Evolutionary conservation across 1,140 invertebrate genomes (phyloP), one percentile per base, ranked within the genome.

Genomic region (Microplitis demolitor): DNA sequence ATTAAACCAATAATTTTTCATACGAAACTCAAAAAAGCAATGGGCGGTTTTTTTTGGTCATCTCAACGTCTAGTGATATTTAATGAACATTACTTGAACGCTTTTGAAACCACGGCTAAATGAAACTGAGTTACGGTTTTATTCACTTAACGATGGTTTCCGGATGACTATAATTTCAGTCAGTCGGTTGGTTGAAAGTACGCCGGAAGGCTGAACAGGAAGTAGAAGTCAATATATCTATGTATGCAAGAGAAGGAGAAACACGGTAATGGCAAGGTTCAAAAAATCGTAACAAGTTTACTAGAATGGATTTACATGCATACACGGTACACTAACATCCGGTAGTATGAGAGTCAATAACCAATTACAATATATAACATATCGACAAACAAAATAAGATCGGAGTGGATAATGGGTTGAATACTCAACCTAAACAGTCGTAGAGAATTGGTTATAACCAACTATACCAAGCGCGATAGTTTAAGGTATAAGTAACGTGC

Each of bases 91-190:
- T 50, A 6, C 1, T 50, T 50, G 45, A 9, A 50, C 1, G 0
- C 45, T 50, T 2, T 50, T 39, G 37, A 64, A 71, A 71, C 51
- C 61, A 35, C 60, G 37, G 11, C 61, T 2, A 45, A 37, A 33
- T 3, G 4, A 54, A 56, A 13, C 34, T 71, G 54, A 50, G 63
- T 71, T 33, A 71, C 45, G 64, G 51, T 73, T 76, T 72, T 68
- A 72, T 76, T 69, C 39, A 66, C 69, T 72, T 73, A 73, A 50
- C 51, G 58, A 66, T n/a, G 56, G 45, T 51, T 76, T 58, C 64
- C 54, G 69, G 69, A 53, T 33, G 61, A 1, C 1, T n/a, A 45
- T 14, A 16, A 14, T 50, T 54, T 51, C 69, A 16, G 37, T 34
- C 53, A 37, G 53, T 45, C 64, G 69, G 68, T 34, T 61, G 50